Evolutionary conservation across 2,888 invertebrate genomes (phyloP), one percentile per base, ranked within the genome.

Genomic region (Trilocha varians): DNA sequence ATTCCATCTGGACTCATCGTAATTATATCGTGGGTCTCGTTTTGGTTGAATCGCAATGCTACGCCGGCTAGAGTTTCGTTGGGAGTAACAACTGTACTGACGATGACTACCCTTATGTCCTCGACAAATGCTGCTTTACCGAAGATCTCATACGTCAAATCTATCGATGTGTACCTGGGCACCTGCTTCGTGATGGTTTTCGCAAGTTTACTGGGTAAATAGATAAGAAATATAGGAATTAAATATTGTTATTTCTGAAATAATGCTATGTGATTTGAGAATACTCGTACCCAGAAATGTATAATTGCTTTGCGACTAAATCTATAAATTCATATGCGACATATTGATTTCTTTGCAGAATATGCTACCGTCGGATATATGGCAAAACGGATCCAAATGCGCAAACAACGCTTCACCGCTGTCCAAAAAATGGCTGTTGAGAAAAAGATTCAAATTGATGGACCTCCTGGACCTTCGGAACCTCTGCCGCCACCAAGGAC

Each of bases 101-200:
- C 97, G 73, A 97, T 97, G 97, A 98, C 97, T 68, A 97, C 97
- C 59, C 91, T 97, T 65, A 97, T 97, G 96, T 96, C 96, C 62
- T 96, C 96, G 65, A 97, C 96, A 62, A 97, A 97, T 80, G 96
- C 96, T 64, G 96, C 96, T 65, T 90, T 99, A 77, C 99, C 99
- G 62, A 97, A 99, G 89, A 97, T 98, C 77, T 97, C 97, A 54
- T 98, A 98, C 87, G 96, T 98, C 84, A 98, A 98, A 85, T 96
- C 96, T 65, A 98, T 98, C 82, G 98, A 98, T 87, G 96, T 98
- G 64, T 98, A 97, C 87, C 88, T 97, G 87, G 97, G 97, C 73
- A 97, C 97, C 73, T 97, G 97, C 88, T 98, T 98, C 94, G 95
- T 98, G 74, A 98, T 98, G 97, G 98, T 98, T 78, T 98, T 98